A percentile compares a stretch with the other conserved stretches of the same genome.
These are phyloP conservation scores for Percopsis transmontana DNA, from an alignment of 2,113 vertebrate genomes.

Conservation along the genomic window DNA sequence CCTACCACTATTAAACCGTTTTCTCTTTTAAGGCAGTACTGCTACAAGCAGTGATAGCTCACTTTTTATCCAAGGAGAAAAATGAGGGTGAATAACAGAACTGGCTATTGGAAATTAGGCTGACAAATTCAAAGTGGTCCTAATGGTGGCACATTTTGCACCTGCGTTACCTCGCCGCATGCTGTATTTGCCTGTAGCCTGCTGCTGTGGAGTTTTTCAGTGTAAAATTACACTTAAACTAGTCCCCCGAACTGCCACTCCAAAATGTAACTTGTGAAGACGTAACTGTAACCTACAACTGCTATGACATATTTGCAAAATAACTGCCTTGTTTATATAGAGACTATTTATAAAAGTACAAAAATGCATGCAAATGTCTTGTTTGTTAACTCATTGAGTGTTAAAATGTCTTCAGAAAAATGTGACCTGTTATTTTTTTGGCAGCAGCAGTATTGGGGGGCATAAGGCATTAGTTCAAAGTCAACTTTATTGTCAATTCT, in stretches of 20 bases:
- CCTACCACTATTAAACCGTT: no score
- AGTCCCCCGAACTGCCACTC: slow-evolving; percentile 24
- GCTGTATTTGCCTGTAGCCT: not conserved
- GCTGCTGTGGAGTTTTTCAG: not conserved
- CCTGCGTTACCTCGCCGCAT: no score
- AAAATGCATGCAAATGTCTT: slow-evolving; percentile 51
- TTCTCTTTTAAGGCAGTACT: no score
- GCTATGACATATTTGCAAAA: slow-evolving; percentile 45
- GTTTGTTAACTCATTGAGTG: slow-evolving; percentile 32
- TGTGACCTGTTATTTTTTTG: slow-evolving; percentile 34
- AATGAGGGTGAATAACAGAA: slow-evolving; percentile 3
- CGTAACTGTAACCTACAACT: not conserved
- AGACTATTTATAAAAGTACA: slow-evolving; percentile 30
- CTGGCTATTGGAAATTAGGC: no score
- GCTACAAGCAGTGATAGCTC: no score
- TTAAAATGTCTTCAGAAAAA: slow-evolving; percentile 23
- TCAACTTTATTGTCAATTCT: no score
- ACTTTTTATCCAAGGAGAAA: not conserved
- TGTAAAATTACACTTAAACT: not conserved
- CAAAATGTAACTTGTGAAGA: slow-evolving; percentile 34
- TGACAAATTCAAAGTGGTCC: no score
- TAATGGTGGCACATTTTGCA: no score
- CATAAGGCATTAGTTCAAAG: not conserved
- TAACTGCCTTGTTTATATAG: slow-evolving; percentile 54
- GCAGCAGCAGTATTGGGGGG: slow-evolving; percentile 18